Base-by-base conservation (phyloP, 2,888 invertebrate species). In the Cephus pulcher region DNA sequence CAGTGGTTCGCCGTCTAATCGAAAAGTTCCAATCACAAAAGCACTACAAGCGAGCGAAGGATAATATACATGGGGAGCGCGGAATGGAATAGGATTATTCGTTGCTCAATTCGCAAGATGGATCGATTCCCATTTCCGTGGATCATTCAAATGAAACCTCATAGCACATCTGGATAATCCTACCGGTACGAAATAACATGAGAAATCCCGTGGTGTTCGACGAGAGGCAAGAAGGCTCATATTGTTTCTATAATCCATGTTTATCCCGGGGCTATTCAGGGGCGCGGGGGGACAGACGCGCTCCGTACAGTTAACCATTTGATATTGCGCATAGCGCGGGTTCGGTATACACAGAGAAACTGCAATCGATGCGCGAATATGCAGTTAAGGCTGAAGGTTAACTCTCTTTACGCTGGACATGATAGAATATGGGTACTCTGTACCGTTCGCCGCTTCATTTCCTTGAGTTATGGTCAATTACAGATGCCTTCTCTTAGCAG, bases 401-500 rank as follows among this genome's bases (percentile, higher is more conserved):
- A 88, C 84, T 86, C 84, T 80, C 78, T 81, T 80, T 84, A 86
- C 83, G 85, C 85, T 81, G 80, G 81, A 78, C 79, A 56, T 84
- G 76, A 80, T 80, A 81, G 83, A 85, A 86, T 86, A 86, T 86
- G 85, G 86, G 85, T 85, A 82, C 86, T 83, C 81, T 79, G 84
- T 87, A 88, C 88, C 88, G 86, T 88, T 87, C 86, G 84, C 82
- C 84, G 86, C 83, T 88, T 87, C 86, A 88, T 88, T 88, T 88
- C 85, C 86, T 84, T 86, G 87, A 88, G 86, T 88, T 88, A 88
- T 86, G 85, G 84, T 87, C 87, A 88, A 88, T 88, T 88, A 87
- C 85, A 82, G 80, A 79, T 84, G 85, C 80, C 84, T 85, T 86
- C 85, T 84, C 87, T 84, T 80, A 81, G 77, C 70, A 78, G 56